Evolutionary conservation across 2,888 invertebrate species (phyloP).

Genomic region (Sarcophaga caerulescens): DNA sequence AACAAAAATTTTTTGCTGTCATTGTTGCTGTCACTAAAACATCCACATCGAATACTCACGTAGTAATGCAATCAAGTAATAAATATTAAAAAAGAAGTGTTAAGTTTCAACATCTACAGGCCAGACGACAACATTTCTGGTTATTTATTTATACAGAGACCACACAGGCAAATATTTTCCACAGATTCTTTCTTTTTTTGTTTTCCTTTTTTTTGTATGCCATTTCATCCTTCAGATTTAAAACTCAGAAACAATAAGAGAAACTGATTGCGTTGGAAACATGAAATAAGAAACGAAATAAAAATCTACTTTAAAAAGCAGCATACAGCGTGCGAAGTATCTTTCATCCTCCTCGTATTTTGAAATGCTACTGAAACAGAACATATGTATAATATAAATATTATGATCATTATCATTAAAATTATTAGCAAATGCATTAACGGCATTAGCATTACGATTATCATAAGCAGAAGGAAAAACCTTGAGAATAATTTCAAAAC

Average conservation of each 20-base stretch:
- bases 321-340: not conserved
- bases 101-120: not conserved
- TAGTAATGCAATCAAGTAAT: not conserved
- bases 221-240: too few species aligned
- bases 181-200: too few species aligned
- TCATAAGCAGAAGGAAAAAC: too few species aligned
- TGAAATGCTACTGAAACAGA: constrained; percentile 17
- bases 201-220: too few species aligned
- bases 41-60: not conserved
- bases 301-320: too few species aligned
- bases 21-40: not conserved
- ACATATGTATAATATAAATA: not conserved
- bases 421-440: not conserved
- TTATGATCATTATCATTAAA: not conserved
- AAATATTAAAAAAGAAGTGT: not conserved
- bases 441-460: too few species aligned
- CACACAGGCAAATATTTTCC: not conserved
- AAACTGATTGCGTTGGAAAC: too few species aligned
- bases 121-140: not conserved
- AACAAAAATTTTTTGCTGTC: not conserved
- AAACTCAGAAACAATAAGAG: too few species aligned
- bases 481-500: too few species aligned
- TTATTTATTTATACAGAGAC: not conserved
- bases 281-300: too few species aligned
- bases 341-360: not conserved